Base-by-base conservation (phyloP, 2,888 invertebrate genomes). In the Phaedon cochleariae region DNA sequence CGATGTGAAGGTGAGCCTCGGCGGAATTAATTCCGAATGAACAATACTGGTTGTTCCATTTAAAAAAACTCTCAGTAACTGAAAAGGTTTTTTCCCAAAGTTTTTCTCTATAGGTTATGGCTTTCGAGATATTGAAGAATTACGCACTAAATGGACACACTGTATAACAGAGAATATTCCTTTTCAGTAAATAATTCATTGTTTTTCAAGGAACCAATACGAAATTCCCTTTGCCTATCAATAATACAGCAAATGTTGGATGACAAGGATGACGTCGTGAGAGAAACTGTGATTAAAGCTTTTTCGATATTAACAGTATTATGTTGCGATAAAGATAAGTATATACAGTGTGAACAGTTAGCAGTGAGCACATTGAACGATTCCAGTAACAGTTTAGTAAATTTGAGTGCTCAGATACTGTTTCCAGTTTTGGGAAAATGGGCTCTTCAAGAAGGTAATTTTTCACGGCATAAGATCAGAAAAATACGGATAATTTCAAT, bases 161-260 rank as follows among this genome's bases (percentile, higher is more conserved):
- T n/a, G n/a, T n/a, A n/a, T n/a, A n/a, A n/a, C n/a, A n/a, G n/a
- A n/a, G n/a, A n/a, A n/a, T n/a, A n/a, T n/a, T n/a, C n/a, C n/a
- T n/a, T n/a, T n/a, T n/a, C n/a, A n/a, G n/a, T n/a, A n/a, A n/a
- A n/a, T n/a, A n/a, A n/a, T n/a, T n/a, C n/a, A n/a, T n/a, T n/a
- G n/a, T n/a, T n/a, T n/a, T n/a, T n/a, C n/a, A n/a, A n/a, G 84
- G 85, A 85, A 75, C 85, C 87, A 45, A 87, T 90, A 45, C 83
- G 90, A 41, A 89, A 90, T 75, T 92, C 91, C 0, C 81, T 91
- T 31, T 86, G 91, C 78, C 82, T 91, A 51, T 90, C 91, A 12
- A 91, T 92, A 87, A 81, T 92, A 37, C 89, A 90, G 75, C 91
- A 92, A 83, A 88, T 92, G 88, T 79, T 90, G 61, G 90, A 91